A percentile compares a stretch with the other conserved stretches of the same genome.
Conservation (phyloP, 2,888 invertebrate species). For the Agrenia bidenticulata region DNA sequence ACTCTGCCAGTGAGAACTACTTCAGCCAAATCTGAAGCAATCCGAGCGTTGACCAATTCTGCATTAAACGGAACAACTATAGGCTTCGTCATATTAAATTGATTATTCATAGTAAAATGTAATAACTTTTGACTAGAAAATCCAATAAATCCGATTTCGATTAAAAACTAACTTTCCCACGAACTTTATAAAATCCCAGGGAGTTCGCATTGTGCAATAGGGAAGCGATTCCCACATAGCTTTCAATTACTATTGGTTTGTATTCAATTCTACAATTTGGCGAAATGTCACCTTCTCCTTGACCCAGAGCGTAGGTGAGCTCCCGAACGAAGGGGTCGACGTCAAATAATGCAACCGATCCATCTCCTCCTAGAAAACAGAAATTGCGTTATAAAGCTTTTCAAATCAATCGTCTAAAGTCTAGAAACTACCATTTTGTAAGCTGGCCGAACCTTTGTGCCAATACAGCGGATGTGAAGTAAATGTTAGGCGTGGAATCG, state of each 20-base stretch:
- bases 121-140: too few species aligned
- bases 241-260: slow-evolving; percentile 73
- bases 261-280: slow-evolving; percentile 60
- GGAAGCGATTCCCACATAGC: slow-evolving; percentile 76
- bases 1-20: too few species aligned
- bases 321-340: slow-evolving; percentile 65
- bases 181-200: slow-evolving; percentile 82
- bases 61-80: too few species aligned
- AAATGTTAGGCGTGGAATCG: slow-evolving; percentile 76
- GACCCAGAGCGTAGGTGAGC: slow-evolving; percentile 57
- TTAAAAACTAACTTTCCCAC: slow-evolving; percentile 82
- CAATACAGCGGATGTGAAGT: slow-evolving; percentile 77
- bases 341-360: slow-evolving; percentile 59
- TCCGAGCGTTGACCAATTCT: too few species aligned
- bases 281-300: slow-evolving; percentile 43
- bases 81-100: too few species aligned
- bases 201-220: slow-evolving; percentile 78
- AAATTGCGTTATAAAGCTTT: background rate
- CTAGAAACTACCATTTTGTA: background rate
- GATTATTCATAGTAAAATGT: too few species aligned
- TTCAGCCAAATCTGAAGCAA: too few species aligned
- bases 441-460: slow-evolving; percentile 62
- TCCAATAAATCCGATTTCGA: too few species aligned
- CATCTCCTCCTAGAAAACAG: slow-evolving; percentile 29
- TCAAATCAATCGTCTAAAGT: slow-evolving; percentile 6